Percentiles rank a stretch among this genome's conserved stretches.
Conservation (phyloP, 2,113 vertebrate species). For the Scalopus aquaticus region DNA sequence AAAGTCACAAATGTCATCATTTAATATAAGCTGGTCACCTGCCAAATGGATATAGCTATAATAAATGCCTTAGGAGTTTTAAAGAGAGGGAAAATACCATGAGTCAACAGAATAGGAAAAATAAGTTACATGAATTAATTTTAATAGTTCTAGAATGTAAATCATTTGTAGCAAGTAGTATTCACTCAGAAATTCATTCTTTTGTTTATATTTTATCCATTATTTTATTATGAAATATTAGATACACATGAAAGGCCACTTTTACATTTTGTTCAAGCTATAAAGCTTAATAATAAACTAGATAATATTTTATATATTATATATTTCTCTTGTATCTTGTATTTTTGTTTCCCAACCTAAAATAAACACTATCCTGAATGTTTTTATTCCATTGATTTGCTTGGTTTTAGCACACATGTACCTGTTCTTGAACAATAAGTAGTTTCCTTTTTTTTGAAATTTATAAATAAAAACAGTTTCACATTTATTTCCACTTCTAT, state of each 20-base stretch:
- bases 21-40: not conserved
- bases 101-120: not conserved
- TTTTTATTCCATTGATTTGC: not conserved
- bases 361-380: not conserved
- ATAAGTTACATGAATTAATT: not conserved
- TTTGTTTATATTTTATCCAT: not conserved
- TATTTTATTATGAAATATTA: not conserved
- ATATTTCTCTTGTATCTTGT: not conserved
- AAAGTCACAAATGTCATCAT: not conserved
- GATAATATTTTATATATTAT: not conserved
- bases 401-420: not conserved
- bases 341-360: not conserved
- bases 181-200: not conserved
- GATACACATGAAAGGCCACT: not conserved
- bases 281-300: not conserved
- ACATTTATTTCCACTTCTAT: not conserved
- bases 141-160: not conserved
- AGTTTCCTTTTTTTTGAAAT: not conserved
- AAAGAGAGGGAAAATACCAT: not conserved
- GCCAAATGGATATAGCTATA: not conserved
- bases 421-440: not conserved
- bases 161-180: not conserved
- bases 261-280: not conserved
- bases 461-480: not conserved
- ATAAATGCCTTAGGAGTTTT: not conserved